Conservation (phyloP, 2,113 vertebrate species). For the Spermophilus dauricus region DNA sequence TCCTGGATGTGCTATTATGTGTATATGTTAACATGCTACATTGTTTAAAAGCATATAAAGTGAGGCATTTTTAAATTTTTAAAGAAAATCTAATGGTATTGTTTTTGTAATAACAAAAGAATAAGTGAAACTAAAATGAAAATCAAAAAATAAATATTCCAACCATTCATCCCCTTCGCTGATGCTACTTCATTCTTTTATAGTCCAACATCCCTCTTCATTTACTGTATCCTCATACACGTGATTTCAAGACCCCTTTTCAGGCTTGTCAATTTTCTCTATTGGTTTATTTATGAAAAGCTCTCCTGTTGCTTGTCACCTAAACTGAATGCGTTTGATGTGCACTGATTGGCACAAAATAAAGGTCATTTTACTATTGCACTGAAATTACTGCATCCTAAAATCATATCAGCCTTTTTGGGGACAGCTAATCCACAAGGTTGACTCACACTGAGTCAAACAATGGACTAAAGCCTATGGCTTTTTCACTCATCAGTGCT, state of each 20-base stretch:
- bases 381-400: neutral
- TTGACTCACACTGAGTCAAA: neutral
- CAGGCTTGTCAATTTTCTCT: neutral
- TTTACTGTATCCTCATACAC: neutral
- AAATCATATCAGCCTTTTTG: neutral
- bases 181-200: neutral
- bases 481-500: neutral
- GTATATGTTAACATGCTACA: neutral
- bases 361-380: neutral
- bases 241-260: neutral
- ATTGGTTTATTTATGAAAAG: neutral
- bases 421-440: neutral
- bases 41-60: neutral
- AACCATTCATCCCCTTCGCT: neutral
- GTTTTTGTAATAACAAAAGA: conserved; percentile 18
- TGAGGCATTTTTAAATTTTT: neutral
- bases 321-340: neutral
- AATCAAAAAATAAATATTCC: neutral
- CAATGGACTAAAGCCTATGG: neutral
- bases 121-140: conserved; percentile 22
- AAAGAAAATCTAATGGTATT: neutral
- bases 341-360: neutral
- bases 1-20: neutral
- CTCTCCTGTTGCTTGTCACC: neutral
- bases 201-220: neutral